A percentile compares a stretch with the other conserved stretches of the same genome.
These are phyloP conservation scores for Lycia hirtaria DNA, from an alignment of 2,888 invertebrate species.

Conservation along the genomic window DNA sequence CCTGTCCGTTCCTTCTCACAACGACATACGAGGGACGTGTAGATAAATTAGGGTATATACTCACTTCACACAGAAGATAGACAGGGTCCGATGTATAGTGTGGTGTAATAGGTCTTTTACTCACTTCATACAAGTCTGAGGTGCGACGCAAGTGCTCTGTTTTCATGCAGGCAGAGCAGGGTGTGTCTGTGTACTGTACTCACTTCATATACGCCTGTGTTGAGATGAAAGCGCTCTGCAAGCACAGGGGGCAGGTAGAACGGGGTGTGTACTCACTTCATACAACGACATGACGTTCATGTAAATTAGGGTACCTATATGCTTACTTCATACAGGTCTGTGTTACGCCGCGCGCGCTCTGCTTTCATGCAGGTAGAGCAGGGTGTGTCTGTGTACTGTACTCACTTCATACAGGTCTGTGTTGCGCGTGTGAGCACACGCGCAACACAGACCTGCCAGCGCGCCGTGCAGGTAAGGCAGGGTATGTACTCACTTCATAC, in stretches of 20 bases:
- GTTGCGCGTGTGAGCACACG: conserved; percentile 48
- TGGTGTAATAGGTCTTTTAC: no score
- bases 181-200: not conserved
- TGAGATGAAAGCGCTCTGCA: not conserved
- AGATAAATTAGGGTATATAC: no score
- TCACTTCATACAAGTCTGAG: not conserved
- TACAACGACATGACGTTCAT: no score
- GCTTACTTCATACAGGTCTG: conserved; percentile 51
- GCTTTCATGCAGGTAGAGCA: not conserved
- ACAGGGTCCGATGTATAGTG: no score
- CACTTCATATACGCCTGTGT: conserved; percentile 5
- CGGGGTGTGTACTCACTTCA: conserved; percentile 49
- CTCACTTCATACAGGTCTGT: conserved; percentile 8
- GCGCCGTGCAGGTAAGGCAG: conserved; percentile 3
- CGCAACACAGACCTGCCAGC: conserved; percentile 71
- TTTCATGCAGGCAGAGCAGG: not conserved
- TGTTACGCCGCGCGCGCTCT: not conserved
- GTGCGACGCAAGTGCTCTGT: not conserved
- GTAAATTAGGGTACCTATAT: not conserved
- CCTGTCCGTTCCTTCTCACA: no score
- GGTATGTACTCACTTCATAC: conserved; percentile 64
- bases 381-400: not conserved
- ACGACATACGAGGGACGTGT: no score
- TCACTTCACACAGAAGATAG: no score
- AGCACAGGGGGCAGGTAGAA: conserved; percentile 2